Evolutionary conservation across 1,140 invertebrate species (phyloP), one percentile per base, ranked within the genome.

Genomic region (Bombus pyrosoma): DNA sequence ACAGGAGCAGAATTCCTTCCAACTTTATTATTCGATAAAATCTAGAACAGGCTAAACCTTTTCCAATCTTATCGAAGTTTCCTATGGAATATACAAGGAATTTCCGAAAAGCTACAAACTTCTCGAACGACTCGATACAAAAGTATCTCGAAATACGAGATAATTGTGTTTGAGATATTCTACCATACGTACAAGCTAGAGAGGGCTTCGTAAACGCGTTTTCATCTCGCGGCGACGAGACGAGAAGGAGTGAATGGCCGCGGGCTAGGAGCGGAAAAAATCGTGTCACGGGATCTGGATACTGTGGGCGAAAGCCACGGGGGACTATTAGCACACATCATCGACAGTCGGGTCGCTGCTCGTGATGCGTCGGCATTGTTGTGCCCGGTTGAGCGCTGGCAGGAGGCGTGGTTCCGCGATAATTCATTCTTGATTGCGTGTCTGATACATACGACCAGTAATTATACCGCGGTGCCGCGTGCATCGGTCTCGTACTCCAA

Each of bases 401-500:
- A 91, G 92, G 91, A 92, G 93, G 93, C 91, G 93, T 93, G 93
- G 92, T 89, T 79, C 82, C 83, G 84, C 92, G 91, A 94, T 95
- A 95, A 95, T 94, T 95, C 93, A 95, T 94, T 94, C 94, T 92
- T 94, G 94, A 95, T 95, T 94, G 92, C 94, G 94, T 94, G 94
- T 95, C 94, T 94, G 94, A 94, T 95, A 94, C 94, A 94, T 94
- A 92, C 93, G 93, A 93, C 90, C 94, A 92, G 93, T 93, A 94
- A 94, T 94, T 94, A 93, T 92, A 89, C 88, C 86, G 80, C 83
- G 78, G 86, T 90, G 88, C 85, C 86, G 85, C 85, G 80, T 86
- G 82, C 81, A 89, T 82, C 77, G 75, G 78, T 71, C 81, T 74
- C 84, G 88, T 83, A 74, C 81, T 75, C 81, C 83, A 74, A 85